These are phyloP conservation scores for Cephus spinipes DNA, from an alignment of 2,888 invertebrate species.

Conservation along the genomic window DNA sequence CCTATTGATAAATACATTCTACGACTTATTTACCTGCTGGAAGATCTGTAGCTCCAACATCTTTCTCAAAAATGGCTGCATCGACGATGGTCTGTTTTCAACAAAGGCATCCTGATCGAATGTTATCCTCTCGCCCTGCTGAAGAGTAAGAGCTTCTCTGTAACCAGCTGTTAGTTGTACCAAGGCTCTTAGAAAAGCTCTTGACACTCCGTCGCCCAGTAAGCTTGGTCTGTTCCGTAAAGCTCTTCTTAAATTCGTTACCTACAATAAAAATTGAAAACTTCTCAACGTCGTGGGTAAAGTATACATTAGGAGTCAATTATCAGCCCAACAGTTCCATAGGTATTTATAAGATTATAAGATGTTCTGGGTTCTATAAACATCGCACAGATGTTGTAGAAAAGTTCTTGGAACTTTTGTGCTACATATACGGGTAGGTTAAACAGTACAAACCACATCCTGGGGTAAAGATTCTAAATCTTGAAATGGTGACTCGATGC, in stretches of 20 bases:
- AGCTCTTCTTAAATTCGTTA: constrained; percentile 79
- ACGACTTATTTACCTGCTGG: constrained; percentile 76
- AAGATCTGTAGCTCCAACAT: constrained; percentile 95
- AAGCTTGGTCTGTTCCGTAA: constrained; percentile 81
- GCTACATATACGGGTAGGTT: background rate
- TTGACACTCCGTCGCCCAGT: constrained; percentile 91
- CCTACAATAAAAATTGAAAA: constrained; percentile 68
- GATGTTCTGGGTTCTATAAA: background rate
- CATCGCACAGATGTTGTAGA: background rate
- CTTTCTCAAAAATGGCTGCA: constrained; percentile 90
- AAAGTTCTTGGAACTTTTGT: background rate
- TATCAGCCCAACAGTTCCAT: background rate
- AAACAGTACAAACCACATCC: constrained; percentile 79
- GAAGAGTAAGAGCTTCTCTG: constrained; percentile 87
- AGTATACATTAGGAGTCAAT: background rate
- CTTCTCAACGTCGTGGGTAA: background rate
- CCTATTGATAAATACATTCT: background rate
- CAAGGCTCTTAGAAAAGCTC: constrained; percentile 90
- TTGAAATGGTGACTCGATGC: constrained; percentile 87
- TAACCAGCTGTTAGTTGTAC: constrained; percentile 96
- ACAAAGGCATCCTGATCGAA: constrained; percentile 91
- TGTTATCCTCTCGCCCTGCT: constrained; percentile 79
- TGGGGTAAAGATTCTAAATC: constrained; percentile 90
- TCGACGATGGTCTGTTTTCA: constrained; percentile 82
- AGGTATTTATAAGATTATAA: background rate